phyloP scores from a whole-genome alignment of 2,888 invertebrate species.

The Polydrusus cervinus region DNA sequence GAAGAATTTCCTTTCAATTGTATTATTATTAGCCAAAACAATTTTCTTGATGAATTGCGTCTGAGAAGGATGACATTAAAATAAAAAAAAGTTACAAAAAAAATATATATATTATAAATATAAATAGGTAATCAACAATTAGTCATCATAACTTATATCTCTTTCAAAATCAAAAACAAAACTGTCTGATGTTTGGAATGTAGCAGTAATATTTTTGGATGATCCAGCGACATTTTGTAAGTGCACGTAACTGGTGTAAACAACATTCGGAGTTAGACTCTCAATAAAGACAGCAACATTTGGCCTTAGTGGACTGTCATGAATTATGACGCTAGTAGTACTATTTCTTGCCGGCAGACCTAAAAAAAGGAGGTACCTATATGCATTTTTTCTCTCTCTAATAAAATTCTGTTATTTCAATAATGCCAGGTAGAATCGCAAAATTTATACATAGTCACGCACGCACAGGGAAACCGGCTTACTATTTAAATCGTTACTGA shows the following conservation, averaged over 20 bases:
- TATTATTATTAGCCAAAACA: no score
- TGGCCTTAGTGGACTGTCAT: constrained; percentile 31
- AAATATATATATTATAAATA: no score
- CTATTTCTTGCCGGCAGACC: constrained; percentile 7
- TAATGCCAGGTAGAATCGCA: no score
- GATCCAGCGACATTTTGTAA: constrained; percentile 35
- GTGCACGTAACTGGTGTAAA: constrained; percentile 38
- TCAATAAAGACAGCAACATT: constrained; percentile 29
- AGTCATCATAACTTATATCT: neutral
- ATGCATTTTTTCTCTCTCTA: neutral
- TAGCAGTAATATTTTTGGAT: constrained; percentile 40
- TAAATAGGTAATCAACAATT: neutral
- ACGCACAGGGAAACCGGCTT: no score
- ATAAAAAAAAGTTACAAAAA: no score
- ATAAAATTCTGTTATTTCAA: neutral
- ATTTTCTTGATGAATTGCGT: no score
- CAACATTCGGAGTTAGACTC: constrained; percentile 35
- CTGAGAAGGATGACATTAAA: no score
- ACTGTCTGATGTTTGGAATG: constrained; percentile 33
- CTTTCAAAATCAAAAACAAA: constrained; percentile 15
- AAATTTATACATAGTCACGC: no score
- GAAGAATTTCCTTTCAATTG: no score
- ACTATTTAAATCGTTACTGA: no score
- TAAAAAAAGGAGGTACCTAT: neutral
- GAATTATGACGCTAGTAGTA: neutral